phyloP scores from a whole-genome alignment of 1,140 invertebrate genomes.

The Heterodera schachtii region DNA sequence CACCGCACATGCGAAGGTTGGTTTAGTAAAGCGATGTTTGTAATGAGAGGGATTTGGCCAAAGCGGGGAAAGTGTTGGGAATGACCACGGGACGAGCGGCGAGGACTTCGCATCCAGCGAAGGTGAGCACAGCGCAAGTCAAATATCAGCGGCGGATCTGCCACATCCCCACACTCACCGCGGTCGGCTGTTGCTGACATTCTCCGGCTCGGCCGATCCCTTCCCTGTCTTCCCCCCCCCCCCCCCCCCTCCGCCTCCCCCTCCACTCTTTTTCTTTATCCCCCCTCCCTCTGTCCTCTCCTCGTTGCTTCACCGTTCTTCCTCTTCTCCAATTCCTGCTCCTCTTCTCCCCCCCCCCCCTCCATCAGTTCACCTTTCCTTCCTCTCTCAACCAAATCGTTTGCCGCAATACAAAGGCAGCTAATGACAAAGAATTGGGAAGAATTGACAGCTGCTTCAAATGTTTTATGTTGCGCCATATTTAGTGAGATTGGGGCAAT shows the following conservation, averaged over 20 bases:
- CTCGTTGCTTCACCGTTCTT: background rate
- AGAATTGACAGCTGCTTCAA: background rate
- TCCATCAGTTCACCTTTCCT: background rate
- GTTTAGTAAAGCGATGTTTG: background rate
- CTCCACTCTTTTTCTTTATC: background rate
- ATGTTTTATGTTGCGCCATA: background rate
- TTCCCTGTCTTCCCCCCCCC: no score
- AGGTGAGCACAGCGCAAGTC: background rate
- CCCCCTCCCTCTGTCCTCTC: no score
- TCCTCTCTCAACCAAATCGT: background rate
- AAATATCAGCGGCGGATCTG: background rate
- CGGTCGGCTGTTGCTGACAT: background rate
- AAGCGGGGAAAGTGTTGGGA: background rate
- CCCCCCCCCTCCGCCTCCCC: no score
- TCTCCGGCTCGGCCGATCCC: background rate
- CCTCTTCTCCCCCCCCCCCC: background rate
- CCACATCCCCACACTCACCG: background rate
- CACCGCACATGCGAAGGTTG: background rate
- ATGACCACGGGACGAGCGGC: background rate
- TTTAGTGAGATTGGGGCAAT: background rate
- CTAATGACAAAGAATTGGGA: background rate
- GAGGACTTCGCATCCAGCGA: background rate
- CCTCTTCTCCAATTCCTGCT: background rate
- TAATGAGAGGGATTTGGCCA: background rate
- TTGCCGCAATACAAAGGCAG: background rate